These are phyloP conservation scores for Oncorhynchus clarkii DNA, from an alignment of 2,113 vertebrate genomes.

Conservation along the genomic window DNA sequence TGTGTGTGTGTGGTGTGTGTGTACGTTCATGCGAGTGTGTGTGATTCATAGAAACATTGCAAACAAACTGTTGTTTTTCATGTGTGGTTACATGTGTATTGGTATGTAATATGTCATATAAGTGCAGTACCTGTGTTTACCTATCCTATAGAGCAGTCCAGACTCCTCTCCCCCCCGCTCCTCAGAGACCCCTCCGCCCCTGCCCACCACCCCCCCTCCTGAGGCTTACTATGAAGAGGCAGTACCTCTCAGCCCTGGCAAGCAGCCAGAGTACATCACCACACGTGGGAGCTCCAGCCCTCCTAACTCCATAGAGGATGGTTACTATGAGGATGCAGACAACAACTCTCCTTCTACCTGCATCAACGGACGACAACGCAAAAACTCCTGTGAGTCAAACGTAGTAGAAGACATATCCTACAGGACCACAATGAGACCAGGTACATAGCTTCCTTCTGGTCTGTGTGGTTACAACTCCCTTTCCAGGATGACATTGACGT, in stretches of 20 bases:
- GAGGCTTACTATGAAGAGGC: conserved; percentile 98
- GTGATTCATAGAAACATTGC: too few species aligned
- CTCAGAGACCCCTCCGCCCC: conserved; percentile 80
- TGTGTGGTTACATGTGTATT: too few species aligned
- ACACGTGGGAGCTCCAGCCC: conserved; percentile 91
- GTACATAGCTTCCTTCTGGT: too few species aligned
- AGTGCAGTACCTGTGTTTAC: conserved; percentile 28
- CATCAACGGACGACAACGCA: conserved; percentile 85
- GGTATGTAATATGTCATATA: neutral
- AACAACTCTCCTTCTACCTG: conserved; percentile 85
- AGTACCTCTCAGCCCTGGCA: conserved; percentile 88
- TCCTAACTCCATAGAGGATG: conserved; percentile 87
- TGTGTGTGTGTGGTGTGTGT: neutral
- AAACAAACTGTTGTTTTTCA: too few species aligned
- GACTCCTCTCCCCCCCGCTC: conserved; percentile 39
- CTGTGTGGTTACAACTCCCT: too few species aligned
- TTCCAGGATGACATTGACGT: too few species aligned
- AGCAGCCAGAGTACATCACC: conserved; percentile 89
- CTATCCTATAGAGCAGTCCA: conserved; percentile 30
- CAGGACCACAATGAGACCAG: neutral
- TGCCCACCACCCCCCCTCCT: conserved; percentile 90
- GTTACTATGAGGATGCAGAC: conserved; percentile 94
- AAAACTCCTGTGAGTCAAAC: conserved; percentile 85
- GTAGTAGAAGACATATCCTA: too few species aligned
- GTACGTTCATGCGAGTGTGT: neutral